phyloP scores from a whole-genome alignment of 1,140 invertebrate species.

The Drosophila tristis region DNA sequence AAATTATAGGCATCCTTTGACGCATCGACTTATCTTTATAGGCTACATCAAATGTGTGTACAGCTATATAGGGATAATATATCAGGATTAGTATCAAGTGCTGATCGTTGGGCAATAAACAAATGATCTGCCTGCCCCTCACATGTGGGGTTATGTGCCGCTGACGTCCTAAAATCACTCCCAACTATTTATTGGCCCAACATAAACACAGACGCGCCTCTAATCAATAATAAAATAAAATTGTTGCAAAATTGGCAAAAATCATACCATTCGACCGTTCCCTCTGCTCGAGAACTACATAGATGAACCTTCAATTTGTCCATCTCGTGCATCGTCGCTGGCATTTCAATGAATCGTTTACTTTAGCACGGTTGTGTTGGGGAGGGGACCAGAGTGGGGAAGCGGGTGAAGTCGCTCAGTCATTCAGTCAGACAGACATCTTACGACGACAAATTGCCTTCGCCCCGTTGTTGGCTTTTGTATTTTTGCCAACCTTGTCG shows the following conservation, averaged over 20 bases:
- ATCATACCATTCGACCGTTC: slow-evolving; percentile 23
- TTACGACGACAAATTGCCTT: slow-evolving; percentile 57
- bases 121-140: background rate
- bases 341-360: slow-evolving; percentile 72
- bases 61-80: too few relatives aligned
- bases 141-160: background rate
- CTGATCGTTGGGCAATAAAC: too few relatives aligned
- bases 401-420: background rate
- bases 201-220: slow-evolving; percentile 37
- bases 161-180: slow-evolving; percentile 9
- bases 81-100: too few relatives aligned
- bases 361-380: slow-evolving; percentile 3
- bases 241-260: slow-evolving; percentile 60
- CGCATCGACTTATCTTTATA: too few relatives aligned
- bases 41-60: too few relatives aligned
- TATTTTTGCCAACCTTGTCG: slow-evolving; percentile 75
- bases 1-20: too few relatives aligned
- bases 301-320: slow-evolving; percentile 44
- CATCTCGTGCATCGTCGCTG: slow-evolving; percentile 42
- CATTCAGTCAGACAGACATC: slow-evolving; percentile 15
- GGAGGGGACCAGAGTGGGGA: background rate
- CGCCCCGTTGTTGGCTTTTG: slow-evolving; percentile 31
- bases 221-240: slow-evolving; percentile 76
- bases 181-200: slow-evolving; percentile 53
- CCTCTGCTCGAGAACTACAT: slow-evolving; percentile 3